Conservation (phyloP, 2,797 vertebrate species). For the Prionace glauca region DNA sequence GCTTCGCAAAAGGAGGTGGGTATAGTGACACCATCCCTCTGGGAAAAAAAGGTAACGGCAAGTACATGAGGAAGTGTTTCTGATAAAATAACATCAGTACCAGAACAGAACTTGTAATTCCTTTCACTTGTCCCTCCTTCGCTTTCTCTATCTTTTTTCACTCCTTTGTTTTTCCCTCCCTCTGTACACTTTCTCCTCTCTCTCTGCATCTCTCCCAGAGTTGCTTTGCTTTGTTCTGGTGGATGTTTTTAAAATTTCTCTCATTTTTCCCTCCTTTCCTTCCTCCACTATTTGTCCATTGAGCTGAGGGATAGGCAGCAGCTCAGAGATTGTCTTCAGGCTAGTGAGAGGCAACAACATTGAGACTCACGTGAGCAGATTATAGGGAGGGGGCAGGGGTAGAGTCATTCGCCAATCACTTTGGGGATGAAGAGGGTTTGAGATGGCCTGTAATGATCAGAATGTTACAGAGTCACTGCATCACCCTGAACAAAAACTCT, state of each 20-base stretch:
- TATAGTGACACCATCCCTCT: slow-evolving; percentile 9
- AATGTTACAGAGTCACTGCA: not conserved
- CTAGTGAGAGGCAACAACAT: not conserved
- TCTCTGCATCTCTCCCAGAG: not conserved
- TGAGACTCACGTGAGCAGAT: not conserved
- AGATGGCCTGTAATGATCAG: not conserved
- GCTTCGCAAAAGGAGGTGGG: slow-evolving; percentile 89
- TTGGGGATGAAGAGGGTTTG: not conserved
- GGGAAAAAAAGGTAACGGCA: not conserved
- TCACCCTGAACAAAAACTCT: not conserved
- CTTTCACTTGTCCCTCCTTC: slow-evolving; percentile 34
- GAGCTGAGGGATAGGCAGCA: not conserved
- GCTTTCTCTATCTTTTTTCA: slow-evolving; percentile 31
- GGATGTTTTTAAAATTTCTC: not conserved
- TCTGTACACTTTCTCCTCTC: not conserved
- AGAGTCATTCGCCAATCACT: not conserved
- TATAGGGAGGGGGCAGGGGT: not conserved
- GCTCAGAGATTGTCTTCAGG: not conserved
- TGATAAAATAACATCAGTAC: not conserved
- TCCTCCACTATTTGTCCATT: not conserved
- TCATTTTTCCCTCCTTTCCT: not conserved
- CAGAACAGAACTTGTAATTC: not conserved
- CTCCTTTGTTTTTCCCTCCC: not conserved
- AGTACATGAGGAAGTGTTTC: not conserved
- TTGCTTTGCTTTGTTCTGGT: not conserved